phyloP scores from a whole-genome alignment of 2,888 invertebrate species.

The Rhamphomyia laevipes region DNA sequence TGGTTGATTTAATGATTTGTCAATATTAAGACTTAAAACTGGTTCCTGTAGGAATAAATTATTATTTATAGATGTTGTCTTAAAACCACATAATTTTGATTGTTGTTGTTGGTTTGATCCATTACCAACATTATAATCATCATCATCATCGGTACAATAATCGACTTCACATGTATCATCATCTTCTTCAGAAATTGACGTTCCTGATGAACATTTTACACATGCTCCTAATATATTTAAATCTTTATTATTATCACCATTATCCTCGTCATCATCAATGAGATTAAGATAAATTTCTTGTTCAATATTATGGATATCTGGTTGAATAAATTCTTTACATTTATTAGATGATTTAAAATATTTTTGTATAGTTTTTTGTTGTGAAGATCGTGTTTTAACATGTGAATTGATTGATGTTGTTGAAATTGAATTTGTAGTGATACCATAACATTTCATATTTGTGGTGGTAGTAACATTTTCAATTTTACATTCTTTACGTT shows the following conservation, averaged over 20 bases:
- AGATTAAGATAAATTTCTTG: neutral
- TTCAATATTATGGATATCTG: neutral
- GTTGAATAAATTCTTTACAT: neutral
- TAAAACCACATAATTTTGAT: neutral
- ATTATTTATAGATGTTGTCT: slow-evolving; percentile 8
- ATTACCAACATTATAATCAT: neutral
- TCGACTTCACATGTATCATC: neutral
- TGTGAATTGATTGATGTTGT: too few relatives aligned
- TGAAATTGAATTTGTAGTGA: slow-evolving; percentile 2
- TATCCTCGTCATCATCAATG: neutral
- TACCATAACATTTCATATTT: slow-evolving; percentile 1
- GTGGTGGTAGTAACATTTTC: slow-evolving; percentile 19
- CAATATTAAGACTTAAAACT: slow-evolving; percentile 34
- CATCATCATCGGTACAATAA: neutral
- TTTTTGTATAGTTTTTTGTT: slow-evolving; percentile 10
- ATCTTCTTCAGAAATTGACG: neutral
- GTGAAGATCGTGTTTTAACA: slow-evolving; percentile 9
- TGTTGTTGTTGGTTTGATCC: slow-evolving; percentile 19
- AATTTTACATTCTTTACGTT: slow-evolving; percentile 37
- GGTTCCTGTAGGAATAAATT: slow-evolving; percentile 38
- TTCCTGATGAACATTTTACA: neutral
- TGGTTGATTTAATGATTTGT: slow-evolving; percentile 35
- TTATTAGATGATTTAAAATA: slow-evolving; percentile 7
- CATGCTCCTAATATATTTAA: too few relatives aligned
- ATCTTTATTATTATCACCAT: neutral